Evolutionary conservation across 2,888 invertebrate genomes (phyloP), one percentile per base, ranked within the genome.

Genomic region (Syritta pipiens): DNA sequence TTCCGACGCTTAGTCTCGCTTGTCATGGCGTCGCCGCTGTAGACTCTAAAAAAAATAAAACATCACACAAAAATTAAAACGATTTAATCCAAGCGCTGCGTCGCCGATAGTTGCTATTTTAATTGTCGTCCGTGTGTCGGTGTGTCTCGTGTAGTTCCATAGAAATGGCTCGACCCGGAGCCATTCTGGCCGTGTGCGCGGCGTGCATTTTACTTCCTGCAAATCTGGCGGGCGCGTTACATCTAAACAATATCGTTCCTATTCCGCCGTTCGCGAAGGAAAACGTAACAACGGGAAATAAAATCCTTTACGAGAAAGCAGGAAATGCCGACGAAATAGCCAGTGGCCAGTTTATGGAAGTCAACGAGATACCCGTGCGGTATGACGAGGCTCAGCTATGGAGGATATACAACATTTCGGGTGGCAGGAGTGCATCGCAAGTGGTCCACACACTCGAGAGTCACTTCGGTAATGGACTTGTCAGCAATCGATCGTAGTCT

Each of bases 391-490:
- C 86, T 5, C 87, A 87, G 32, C 46, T 87, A 62, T 87, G 87
- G 87, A 85, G 87, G 26, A 85, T 87, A 49, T 85, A 88, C 81
- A 87, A 88, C 67, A 85, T 87, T 55, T 86, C 87, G 6, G 81
- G 82, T 4, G 75, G 85, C 82, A 77, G 77, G 6, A 67, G 37
- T 59, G 4, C 81, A 81, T 32, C 81, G 62, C 35, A 63, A 6
- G 24, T 87, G 42, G 83, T 83, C 3, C 81, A 85, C 60, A 81
- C 84, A 30, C 79, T 87, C 68, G 87, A 88, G 79, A 82, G 83
- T 26, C 83, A 84, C 76, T 88, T 85, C 24, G 88, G 84, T 84
- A 79, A 49, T 69, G 53, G 20, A 24, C 7, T 14, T 37, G 7
- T 9, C 20, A 20, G 1, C 46, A 22, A 22, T 20, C 5, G 30